phyloP scores from a whole-genome alignment of 2,113 vertebrate genomes.

The Clarias macrocephalus region DNA sequence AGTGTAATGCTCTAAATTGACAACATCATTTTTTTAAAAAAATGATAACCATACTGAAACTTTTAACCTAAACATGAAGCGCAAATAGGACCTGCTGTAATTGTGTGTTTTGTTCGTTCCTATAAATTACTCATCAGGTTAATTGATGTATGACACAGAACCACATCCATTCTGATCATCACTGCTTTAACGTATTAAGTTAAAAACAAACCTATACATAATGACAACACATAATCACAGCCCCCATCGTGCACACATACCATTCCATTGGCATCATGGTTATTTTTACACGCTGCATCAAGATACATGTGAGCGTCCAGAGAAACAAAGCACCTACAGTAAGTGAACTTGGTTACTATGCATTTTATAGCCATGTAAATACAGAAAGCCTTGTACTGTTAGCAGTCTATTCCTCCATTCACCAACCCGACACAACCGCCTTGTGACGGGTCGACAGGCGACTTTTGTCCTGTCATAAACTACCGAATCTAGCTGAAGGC shows the following conservation, averaged over 20 bases:
- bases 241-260: no score
- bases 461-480: slow-evolving; percentile 11
- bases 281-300: neutral
- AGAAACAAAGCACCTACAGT: neutral
- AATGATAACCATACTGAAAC: neutral
- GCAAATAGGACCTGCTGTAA: neutral
- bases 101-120: neutral
- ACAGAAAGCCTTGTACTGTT: neutral
- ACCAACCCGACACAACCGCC: neutral
- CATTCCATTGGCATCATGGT: neutral
- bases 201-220: neutral
- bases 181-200: neutral
- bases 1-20: neutral
- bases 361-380: slow-evolving; percentile 18
- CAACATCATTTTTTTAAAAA: neutral
- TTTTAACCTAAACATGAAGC: neutral
- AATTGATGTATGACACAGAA: neutral
- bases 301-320: no score
- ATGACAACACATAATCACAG: neutral
- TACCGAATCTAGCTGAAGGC: neutral
- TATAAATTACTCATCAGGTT: neutral
- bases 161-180: neutral
- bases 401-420: neutral
- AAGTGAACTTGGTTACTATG: neutral
- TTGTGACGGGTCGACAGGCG: neutral